Evolutionary conservation across 30 jellyfish, hydroid and myxozoan genomes (phyloP).

Genomic region (Mastigias papua): DNA sequence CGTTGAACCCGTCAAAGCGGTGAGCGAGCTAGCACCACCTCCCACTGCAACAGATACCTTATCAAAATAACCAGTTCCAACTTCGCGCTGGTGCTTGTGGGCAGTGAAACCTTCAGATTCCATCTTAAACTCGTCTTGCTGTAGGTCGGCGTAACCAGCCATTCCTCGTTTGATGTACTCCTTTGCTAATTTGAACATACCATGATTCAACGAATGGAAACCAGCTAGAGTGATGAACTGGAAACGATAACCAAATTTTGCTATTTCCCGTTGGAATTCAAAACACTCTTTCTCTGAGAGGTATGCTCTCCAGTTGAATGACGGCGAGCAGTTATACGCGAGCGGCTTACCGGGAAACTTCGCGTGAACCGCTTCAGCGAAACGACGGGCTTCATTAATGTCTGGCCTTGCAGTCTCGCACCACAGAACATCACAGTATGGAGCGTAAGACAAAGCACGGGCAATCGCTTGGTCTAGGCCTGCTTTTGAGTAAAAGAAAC

Average conservation of each 20-base stretch:
- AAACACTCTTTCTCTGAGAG: constrained; percentile 84
- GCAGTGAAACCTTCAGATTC: constrained; percentile 95
- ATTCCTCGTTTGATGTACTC: constrained; percentile 86
- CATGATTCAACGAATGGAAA: constrained; percentile 90
- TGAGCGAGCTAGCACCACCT: constrained; percentile 84
- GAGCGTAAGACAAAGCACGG: constrained; percentile 89
- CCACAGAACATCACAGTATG: constrained; percentile 93
- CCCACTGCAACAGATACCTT: constrained; percentile 82
- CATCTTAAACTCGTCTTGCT: constrained; percentile 75
- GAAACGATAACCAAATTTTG: constrained; percentile 92
- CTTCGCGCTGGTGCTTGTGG: constrained; percentile 96
- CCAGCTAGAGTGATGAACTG: constrained; percentile 99
- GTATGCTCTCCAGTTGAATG: constrained; percentile 93
- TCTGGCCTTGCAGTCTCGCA: constrained; percentile 91
- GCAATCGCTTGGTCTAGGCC: constrained; percentile 94
- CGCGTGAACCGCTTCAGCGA: constrained; percentile 88
- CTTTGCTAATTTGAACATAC: constrained; percentile 92
- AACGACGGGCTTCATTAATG: constrained; percentile 79
- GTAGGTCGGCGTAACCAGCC: constrained; percentile 92
- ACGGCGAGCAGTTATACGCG: constrained; percentile 97
- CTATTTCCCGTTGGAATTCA: constrained; percentile 87
- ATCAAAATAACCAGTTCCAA: constrained; percentile 95
- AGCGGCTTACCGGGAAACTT: constrained; percentile 94
- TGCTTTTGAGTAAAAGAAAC: constrained; percentile 69
- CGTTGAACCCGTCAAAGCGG: constrained; percentile 94